Base-by-base conservation (phyloP, 2,797 vertebrate species). In the Rallus crepitans region DNA sequence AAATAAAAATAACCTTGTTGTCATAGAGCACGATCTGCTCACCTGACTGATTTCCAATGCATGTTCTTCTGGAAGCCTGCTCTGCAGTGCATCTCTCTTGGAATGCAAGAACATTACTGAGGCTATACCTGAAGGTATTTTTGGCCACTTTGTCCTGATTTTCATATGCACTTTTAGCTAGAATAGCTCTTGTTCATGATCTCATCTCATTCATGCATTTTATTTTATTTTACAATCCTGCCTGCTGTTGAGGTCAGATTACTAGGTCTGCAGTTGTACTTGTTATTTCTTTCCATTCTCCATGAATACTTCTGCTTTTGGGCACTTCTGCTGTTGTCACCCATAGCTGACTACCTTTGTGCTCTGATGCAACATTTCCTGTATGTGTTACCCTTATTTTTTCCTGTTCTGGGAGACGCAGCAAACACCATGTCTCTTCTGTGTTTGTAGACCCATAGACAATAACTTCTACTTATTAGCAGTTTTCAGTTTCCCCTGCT, bases 391-490 rank as follows among this genome's bases (percentile, higher is more conserved):
- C 12, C 18, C 31, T 25, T 66, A 40, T 10, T 60, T 70, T 35
- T 40, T 56, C 27, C 50, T 73, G 37, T 82, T 86, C 13, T 9
- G 25, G 45, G 45, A 87, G n/a, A 68, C 25, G 52, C 5, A 0
- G 33, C 16, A 59, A 64, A 40, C 1, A 0, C 14, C 0, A 0
- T 31, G 9, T 48, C 75, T 68, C 33, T 8, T n/a, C 11, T 64
- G 39, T 79, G 21, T 35, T 83, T 31, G 6, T 37, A 72, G 31
- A 56, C 16, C 11, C 24, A 63, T 6, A 50, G 31, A 21, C 1
- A 1, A 17, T 73, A 61, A 31, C 31, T 31, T 80, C 5, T 27
- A 6, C 75, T 84, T 21, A 56, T 76, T 28, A 19, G 30, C 65
- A 60, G 47, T 88, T 59, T 28, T 35, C 31, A 31, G 18, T 56